Evolutionary conservation across 2,113 vertebrate species (phyloP).

Genomic region (Eulacestoma nigropectus): DNA sequence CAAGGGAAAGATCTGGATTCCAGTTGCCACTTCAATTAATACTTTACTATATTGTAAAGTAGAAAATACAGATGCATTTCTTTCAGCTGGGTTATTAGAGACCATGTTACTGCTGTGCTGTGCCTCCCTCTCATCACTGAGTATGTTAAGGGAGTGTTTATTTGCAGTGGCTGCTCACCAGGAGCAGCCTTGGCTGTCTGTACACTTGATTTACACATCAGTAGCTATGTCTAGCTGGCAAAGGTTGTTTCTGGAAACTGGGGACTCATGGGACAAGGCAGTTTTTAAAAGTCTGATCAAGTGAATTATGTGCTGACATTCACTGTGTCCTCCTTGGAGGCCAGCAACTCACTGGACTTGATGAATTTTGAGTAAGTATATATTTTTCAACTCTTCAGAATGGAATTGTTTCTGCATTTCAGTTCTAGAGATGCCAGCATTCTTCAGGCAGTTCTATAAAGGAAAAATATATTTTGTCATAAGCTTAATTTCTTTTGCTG

Average conservation of each 20-base stretch:
- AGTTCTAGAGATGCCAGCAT: not conserved
- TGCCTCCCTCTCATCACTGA: not conserved
- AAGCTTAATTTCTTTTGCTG: not conserved
- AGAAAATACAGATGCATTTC: not conserved
- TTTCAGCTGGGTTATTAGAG: not conserved
- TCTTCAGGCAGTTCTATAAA: not conserved
- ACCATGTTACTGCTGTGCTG: accelerated
- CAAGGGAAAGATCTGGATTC: not conserved
- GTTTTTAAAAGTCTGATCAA: not conserved
- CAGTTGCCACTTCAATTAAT: not conserved
- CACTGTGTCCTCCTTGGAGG: not conserved
- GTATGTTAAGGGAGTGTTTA: not conserved
- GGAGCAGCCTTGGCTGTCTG: not conserved
- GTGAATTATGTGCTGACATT: not conserved
- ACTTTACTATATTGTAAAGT: not conserved
- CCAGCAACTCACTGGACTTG: not conserved
- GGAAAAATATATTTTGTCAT: not conserved
- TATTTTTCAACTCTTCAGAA: not conserved
- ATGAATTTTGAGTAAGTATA: not conserved
- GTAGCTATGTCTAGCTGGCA: not conserved
- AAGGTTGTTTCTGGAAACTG: not conserved
- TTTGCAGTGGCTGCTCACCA: not conserved
- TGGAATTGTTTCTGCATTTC: not conserved
- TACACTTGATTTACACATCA: not conserved
- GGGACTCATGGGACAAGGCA: not conserved